Conservation (phyloP, 2,888 invertebrate genomes). For the Drosophila rellima region DNA sequence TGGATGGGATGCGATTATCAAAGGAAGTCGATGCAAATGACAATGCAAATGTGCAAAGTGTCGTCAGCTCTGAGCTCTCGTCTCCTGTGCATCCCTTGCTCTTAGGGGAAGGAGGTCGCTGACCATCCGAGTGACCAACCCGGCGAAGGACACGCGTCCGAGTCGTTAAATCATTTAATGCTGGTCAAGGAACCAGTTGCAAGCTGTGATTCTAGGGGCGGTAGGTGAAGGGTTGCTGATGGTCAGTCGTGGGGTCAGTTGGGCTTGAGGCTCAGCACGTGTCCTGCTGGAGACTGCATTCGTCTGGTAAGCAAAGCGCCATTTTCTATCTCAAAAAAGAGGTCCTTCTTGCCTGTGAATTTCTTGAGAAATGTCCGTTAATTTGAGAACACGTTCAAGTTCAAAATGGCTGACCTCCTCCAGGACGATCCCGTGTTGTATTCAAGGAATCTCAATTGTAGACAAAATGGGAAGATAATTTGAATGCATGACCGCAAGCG, state of each 20-base stretch:
- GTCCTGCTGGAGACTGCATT: slow-evolving; percentile 17
- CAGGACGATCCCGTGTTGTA: slow-evolving; percentile 18
- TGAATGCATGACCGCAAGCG: slow-evolving; percentile 75
- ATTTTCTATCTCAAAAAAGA: slow-evolving; percentile 11
- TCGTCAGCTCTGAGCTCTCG: slow-evolving; percentile 7
- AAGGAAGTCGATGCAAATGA: slow-evolving; percentile 53
- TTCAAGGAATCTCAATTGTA: slow-evolving; percentile 40
- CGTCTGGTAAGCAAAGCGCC: slow-evolving; percentile 14
- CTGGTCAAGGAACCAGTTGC: slow-evolving; percentile 69
- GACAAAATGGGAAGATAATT: slow-evolving; percentile 68
- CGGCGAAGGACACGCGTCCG: slow-evolving; percentile 60
- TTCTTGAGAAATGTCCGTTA: slow-evolving; percentile 79
- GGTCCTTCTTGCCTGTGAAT: slow-evolving; percentile 13
- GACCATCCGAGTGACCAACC: slow-evolving; percentile 48
- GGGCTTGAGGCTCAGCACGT: slow-evolving; percentile 32
- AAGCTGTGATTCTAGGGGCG: slow-evolving; percentile 7
- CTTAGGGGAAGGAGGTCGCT: slow-evolving; percentile 27
- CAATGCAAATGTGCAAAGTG: slow-evolving; percentile 58
- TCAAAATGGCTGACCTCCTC: slow-evolving; percentile 80
- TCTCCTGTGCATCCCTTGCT: not conserved
- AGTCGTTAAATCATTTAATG: slow-evolving; percentile 42
- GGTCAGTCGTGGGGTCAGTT: slow-evolving; percentile 52
- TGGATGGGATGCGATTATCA: slow-evolving; percentile 25
- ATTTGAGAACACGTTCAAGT: slow-evolving; percentile 67
- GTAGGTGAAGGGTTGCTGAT: slow-evolving; percentile 37